Percentiles rank a stretch among this genome's conserved stretches.
Evolutionary conservation across 2,113 vertebrate genomes (phyloP).

Genomic region (Hystrix brachyura): DNA sequence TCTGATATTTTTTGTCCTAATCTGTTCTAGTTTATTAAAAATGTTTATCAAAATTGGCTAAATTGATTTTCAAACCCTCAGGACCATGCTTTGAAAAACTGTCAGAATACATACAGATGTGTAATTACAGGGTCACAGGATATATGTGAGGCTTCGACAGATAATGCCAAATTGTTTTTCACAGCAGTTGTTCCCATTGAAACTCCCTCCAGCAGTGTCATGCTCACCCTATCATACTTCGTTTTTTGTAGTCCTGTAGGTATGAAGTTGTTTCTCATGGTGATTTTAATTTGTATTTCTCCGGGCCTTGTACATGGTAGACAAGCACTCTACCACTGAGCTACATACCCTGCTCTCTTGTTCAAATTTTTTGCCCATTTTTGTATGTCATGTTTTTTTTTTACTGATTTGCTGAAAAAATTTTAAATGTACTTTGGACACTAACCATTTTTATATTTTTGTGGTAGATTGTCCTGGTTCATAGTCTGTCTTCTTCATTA

Average conservation of each 20-base stretch:
- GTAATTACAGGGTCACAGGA: neutral
- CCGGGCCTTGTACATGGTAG: neutral
- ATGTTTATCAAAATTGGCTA: neutral
- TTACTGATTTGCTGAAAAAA: neutral
- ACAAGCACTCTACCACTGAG: neutral
- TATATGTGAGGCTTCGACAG: neutral
- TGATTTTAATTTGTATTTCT: slow-evolving; percentile 49
- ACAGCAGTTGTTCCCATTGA: neutral
- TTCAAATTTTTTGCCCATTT: neutral
- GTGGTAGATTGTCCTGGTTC: neutral
- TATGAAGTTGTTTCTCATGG: neutral
- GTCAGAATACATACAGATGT: neutral
- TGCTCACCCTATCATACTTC: neutral
- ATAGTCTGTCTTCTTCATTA: slow-evolving; percentile 45
- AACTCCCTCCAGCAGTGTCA: neutral
- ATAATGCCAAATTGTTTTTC: neutral
- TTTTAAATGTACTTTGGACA: neutral
- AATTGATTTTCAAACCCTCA: neutral
- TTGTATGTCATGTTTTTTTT: neutral
- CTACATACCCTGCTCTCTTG: neutral
- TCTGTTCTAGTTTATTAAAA: slow-evolving; percentile 31
- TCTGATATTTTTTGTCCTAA: slow-evolving; percentile 23
- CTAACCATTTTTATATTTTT: slow-evolving; percentile 8
- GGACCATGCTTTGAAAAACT: slow-evolving; percentile 1
- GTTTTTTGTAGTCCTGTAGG: neutral